A percentile compares a stretch with the other conserved stretches of the same genome.
Conservation (phyloP, 2,888 invertebrate species). For the Meteorus cinctellus region DNA sequence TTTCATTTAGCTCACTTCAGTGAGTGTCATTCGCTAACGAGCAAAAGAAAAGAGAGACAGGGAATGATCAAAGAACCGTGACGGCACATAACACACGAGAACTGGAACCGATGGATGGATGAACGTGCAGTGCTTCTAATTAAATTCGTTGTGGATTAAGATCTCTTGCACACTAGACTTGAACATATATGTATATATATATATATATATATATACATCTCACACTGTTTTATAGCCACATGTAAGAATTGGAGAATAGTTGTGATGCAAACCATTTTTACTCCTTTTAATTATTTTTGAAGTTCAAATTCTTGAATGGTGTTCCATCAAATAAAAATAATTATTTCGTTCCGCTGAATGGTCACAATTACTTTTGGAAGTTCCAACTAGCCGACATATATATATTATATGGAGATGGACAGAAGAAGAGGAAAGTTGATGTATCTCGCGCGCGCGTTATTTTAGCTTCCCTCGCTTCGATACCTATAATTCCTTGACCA, state of each 20-base stretch:
- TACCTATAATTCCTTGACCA: slow-evolving; percentile 49
- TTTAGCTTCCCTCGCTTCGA: slow-evolving; percentile 14
- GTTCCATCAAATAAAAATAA: slow-evolving; percentile 48
- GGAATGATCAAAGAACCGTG: slow-evolving; percentile 28
- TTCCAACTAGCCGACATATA: slow-evolving; percentile 33
- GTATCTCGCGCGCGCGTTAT: neutral
- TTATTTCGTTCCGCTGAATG: slow-evolving; percentile 53
- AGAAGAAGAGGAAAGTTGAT: slow-evolving; percentile 14
- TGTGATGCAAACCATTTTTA: slow-evolving; percentile 13
- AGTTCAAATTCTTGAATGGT: slow-evolving; percentile 34
- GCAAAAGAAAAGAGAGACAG: slow-evolving; percentile 5
- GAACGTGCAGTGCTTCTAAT: slow-evolving; percentile 54
- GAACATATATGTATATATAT: neutral
- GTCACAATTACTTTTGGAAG: slow-evolving; percentile 49
- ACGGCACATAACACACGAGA: slow-evolving; percentile 42
- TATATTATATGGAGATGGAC: slow-evolving; percentile 25
- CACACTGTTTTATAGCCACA: neutral
- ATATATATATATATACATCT: too few species aligned
- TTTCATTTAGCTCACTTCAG: neutral
- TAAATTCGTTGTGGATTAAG: slow-evolving; percentile 56
- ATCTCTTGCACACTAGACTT: neutral
- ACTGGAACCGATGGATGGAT: slow-evolving; percentile 47
- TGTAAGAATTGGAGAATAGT: neutral
- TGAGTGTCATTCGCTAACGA: slow-evolving; percentile 28
- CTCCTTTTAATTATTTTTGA: slow-evolving; percentile 18